Evolutionary conservation across 2,113 vertebrate genomes (phyloP).

Genomic region (Callipepla californica): DNA sequence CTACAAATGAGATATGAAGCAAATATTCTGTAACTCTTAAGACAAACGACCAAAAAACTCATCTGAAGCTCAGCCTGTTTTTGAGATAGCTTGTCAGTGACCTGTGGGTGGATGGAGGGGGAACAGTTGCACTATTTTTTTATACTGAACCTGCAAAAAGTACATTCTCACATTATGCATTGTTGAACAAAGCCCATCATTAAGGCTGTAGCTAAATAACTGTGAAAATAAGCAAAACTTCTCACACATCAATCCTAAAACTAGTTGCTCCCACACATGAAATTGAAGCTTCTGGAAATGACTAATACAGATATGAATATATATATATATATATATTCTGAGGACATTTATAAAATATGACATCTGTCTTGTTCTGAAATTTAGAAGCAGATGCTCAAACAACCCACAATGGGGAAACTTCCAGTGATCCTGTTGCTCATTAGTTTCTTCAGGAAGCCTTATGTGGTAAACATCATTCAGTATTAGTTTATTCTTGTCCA

Average conservation of each 20-base stretch:
- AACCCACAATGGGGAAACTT: not conserved
- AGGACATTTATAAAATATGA: not conserved
- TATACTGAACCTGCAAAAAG: slow-evolving; percentile 11
- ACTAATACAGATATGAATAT: slow-evolving; percentile 5
- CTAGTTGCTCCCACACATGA: not conserved
- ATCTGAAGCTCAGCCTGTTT: not conserved
- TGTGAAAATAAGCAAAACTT: not conserved
- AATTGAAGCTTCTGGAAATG: slow-evolving; percentile 12
- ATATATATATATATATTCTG: not conserved
- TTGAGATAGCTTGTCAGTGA: not conserved
- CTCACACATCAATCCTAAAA: not conserved
- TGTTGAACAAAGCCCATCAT: not conserved
- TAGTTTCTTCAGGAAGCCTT: not conserved
- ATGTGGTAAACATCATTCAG: not conserved
- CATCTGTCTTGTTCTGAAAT: slow-evolving; percentile 28
- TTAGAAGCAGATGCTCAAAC: slow-evolving; percentile 31
- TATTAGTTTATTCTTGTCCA: not conserved
- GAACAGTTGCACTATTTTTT: not conserved
- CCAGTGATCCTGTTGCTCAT: not conserved
- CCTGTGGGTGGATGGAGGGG: not conserved
- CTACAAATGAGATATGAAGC: not conserved
- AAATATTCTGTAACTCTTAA: not conserved
- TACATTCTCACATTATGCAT: not conserved
- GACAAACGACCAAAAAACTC: slow-evolving; percentile 5
- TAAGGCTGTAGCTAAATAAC: not conserved